These are phyloP conservation scores for Neolamprologus modestus DNA, from an alignment of 2,113 vertebrate genomes.

Conservation along the genomic window DNA sequence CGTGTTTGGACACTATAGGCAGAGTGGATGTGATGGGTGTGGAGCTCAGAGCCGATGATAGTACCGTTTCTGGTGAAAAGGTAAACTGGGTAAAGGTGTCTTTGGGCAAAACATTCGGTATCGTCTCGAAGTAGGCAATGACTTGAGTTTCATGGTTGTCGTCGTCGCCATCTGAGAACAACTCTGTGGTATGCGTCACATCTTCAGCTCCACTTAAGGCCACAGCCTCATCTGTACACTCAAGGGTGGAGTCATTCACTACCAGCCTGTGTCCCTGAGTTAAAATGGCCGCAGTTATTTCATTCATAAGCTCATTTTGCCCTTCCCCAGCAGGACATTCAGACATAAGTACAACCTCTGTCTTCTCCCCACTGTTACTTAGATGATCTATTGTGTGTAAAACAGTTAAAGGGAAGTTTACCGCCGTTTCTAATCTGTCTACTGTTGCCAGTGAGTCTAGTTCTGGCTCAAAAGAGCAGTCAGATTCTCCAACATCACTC, in stretches of 20 bases:
- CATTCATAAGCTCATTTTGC: slow-evolving; percentile 15
- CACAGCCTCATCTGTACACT: background rate
- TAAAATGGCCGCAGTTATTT: slow-evolving; percentile 6
- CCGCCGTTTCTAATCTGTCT: background rate
- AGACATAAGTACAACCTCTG: slow-evolving; percentile 42
- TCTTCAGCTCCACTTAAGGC: slow-evolving; percentile 19
- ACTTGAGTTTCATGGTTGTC: slow-evolving; percentile 31
- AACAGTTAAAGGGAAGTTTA: slow-evolving; percentile 26
- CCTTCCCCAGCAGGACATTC: background rate
- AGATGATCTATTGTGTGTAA: slow-evolving; percentile 23
- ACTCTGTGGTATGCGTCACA: slow-evolving; percentile 1
- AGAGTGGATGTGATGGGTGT: slow-evolving; percentile 70
- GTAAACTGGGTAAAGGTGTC: background rate
- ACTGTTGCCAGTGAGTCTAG: background rate
- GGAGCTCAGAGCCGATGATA: slow-evolving; percentile 63
- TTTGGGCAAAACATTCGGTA: slow-evolving; percentile 44
- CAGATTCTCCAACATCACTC: background rate
- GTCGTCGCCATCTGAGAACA: background rate
- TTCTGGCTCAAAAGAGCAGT: background rate
- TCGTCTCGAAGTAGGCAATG: slow-evolving; percentile 68
- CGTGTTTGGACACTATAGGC: slow-evolving; percentile 69
- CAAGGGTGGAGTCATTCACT: background rate
- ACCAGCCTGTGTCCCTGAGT: slow-evolving; percentile 5
- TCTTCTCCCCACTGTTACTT: background rate
- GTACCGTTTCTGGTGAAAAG: slow-evolving; percentile 55